Percentiles rank a stretch among this genome's conserved stretches.
These are phyloP conservation scores for Onychostruthus taczanowskii DNA, from an alignment of 2,113 vertebrate species.

Conservation along the genomic window DNA sequence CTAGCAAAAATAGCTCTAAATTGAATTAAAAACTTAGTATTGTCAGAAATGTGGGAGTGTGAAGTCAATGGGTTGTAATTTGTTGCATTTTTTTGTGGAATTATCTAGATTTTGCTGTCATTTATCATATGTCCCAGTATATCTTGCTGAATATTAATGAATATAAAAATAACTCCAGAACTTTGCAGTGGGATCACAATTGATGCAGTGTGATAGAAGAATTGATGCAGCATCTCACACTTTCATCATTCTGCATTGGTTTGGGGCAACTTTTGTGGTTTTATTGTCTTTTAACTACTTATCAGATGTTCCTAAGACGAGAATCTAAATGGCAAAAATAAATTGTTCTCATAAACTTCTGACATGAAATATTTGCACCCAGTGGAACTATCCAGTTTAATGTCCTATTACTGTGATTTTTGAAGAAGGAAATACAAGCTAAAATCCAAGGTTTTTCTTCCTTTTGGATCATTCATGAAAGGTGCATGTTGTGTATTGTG, in stretches of 20 bases:
- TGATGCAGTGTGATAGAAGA: background rate
- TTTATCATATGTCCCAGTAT: background rate
- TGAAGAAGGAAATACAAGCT: background rate
- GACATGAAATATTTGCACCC: background rate
- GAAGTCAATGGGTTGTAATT: background rate
- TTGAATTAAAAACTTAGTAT: conserved; percentile 17
- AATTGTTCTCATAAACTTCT: background rate
- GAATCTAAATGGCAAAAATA: background rate
- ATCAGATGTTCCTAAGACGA: background rate
- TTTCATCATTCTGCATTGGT: background rate
- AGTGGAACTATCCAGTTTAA: background rate
- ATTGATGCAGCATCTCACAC: background rate
- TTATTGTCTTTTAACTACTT: background rate
- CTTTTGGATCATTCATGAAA: background rate
- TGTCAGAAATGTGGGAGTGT: background rate
- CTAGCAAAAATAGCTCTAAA: conserved; percentile 25
- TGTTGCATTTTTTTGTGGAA: background rate
- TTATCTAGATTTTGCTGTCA: background rate
- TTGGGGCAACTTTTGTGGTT: background rate
- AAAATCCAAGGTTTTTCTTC: background rate
- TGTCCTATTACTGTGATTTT: background rate
- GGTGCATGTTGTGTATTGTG: background rate
- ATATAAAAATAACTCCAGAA: background rate
- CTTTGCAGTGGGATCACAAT: background rate
- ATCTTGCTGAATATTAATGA: background rate